Conservation (phyloP, 2,113 vertebrate genomes). For the Pardalotus punctatus region DNA sequence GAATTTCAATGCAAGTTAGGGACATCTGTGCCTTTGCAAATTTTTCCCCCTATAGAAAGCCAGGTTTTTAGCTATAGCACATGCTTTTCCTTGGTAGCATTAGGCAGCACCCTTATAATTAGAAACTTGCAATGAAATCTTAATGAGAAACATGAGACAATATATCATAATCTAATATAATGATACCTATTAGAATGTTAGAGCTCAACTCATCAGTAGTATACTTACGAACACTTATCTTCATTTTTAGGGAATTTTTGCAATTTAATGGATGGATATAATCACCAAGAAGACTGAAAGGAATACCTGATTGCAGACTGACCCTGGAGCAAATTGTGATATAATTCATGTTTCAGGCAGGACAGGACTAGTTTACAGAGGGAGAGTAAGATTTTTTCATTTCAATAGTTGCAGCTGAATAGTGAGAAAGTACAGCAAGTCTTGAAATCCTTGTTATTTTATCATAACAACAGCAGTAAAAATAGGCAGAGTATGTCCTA, state of each 20-base stretch:
- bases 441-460: neutral
- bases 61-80: neutral
- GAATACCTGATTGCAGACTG: slow-evolving; percentile 41
- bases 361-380: neutral
- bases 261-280: slow-evolving; percentile 57
- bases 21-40: neutral
- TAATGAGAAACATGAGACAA: slow-evolving; percentile 61
- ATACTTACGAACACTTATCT: slow-evolving; percentile 39
- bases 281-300: slow-evolving; percentile 25
- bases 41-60: neutral
- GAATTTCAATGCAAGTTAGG: slow-evolving; percentile 7
- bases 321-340: slow-evolving; percentile 9
- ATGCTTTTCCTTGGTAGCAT: neutral
- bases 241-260: slow-evolving; percentile 35
- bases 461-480: neutral
- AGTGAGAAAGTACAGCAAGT: neutral
- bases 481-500: neutral
- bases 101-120: slow-evolving; percentile 46
- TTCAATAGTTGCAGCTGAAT: neutral
- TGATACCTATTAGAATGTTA: slow-evolving; percentile 56
- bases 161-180: slow-evolving; percentile 63
- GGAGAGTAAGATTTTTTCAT: neutral
- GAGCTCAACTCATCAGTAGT: slow-evolving; percentile 52
- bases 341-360: slow-evolving; percentile 22
- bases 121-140: slow-evolving; percentile 51